Evolutionary conservation across 2,797 vertebrate species (phyloP), one percentile per base, ranked within the genome.

Genomic region (Erpetoichthys calabaricus): DNA sequence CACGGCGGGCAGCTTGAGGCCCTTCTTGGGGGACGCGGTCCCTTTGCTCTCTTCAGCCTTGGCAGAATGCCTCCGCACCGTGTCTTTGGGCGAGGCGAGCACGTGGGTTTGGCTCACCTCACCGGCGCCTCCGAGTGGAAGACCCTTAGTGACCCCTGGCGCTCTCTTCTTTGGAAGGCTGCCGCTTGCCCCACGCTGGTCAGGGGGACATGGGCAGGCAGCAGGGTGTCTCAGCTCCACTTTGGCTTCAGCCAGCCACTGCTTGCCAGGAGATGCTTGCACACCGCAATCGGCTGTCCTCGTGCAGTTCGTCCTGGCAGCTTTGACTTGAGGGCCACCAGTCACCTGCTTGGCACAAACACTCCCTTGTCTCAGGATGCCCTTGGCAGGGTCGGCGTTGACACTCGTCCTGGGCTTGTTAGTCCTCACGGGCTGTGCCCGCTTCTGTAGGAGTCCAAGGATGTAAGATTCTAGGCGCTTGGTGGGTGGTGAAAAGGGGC

Each of bases 381-480:
- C 86, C 70, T 93, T 95, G 3, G 82, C 72, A 1, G 87, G 89
- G 53, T 97, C 94, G 0, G 86, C 79, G 2, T 82, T 94, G 70
- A 97, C 84, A 59, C 87, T 94, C 3, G 94, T 98, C 66, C 93
- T 78, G 10, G 91, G 91, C 68, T 89, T 90, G 80, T 85, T 88
- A 78, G 88, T 86, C 80, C 93, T 85, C 63, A 93, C 65, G 0
- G 87, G 88, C 5, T 84, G 89, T 9, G 77, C 79, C 72, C 86
- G 85, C 58, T 83, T 88, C 83, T 94, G 92, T 59, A 97, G 79
- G 51, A 97, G 83, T 60, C 86, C 76, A 57, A 84, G 74, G 68
- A 98, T 98, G 74, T 95, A 98, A 59, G 80, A 77, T 1, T 96
- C 91, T 75, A 92, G 77, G 55, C 79, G 89, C 75, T 86, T 92